These are phyloP conservation scores for Macrostomum lignano DNA, from an alignment of 1,140 invertebrate genomes.

Conservation along the genomic window DNA sequence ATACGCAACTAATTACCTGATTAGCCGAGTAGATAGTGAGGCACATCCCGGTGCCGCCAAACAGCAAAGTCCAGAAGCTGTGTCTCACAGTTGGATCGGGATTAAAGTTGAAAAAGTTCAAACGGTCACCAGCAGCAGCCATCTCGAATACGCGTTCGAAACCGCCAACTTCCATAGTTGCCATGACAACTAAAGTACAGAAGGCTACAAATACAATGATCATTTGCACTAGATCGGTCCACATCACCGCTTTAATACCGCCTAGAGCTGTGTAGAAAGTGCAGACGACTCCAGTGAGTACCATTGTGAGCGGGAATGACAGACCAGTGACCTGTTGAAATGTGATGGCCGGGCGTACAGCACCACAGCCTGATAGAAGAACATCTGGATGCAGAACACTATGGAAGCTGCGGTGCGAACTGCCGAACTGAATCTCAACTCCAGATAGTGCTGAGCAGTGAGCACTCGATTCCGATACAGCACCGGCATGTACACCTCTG, in stretches of 20 bases:
- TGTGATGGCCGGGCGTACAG: constrained; percentile 1
- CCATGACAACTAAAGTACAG: constrained; percentile 28
- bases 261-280: constrained; percentile 47
- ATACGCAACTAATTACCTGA: no score
- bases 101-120: constrained; percentile 36
- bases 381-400: neutral
- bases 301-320: constrained; percentile 39
- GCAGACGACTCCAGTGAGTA: constrained; percentile 48
- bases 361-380: constrained; percentile 1
- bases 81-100: constrained; percentile 16
- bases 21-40: constrained; percentile 11
- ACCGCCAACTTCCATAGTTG: constrained; percentile 35
- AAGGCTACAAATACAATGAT: constrained; percentile 14
- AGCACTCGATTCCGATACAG: constrained; percentile 8
- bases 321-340: constrained; percentile 44
- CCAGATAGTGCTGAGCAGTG: constrained; percentile 4
- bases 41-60: constrained; percentile 13
- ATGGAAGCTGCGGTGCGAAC: neutral
- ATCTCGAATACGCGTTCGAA: constrained; percentile 37
- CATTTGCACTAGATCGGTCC: constrained; percentile 19
- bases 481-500: constrained; percentile 8
- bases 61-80: constrained; percentile 16
- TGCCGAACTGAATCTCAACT: neutral
- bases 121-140: constrained; percentile 35
- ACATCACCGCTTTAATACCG: constrained; percentile 18